Evolutionary conservation across 2,888 invertebrate species (phyloP).

Genomic region (Microdon myrmicae): DNA sequence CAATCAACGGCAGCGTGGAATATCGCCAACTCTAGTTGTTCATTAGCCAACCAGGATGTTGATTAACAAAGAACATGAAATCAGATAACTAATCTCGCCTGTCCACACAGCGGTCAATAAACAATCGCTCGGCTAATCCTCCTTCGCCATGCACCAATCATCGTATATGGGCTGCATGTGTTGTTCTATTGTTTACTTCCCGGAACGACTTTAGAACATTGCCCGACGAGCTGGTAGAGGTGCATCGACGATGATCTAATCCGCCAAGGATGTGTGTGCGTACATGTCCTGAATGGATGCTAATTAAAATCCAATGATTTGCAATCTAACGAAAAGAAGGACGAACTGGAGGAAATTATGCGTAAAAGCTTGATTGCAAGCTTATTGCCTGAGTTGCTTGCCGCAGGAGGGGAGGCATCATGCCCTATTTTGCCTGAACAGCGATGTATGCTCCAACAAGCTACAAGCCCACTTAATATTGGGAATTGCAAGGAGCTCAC

Average conservation of each 20-base stretch:
- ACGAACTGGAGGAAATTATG: constrained; percentile 43
- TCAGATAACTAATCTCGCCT: constrained; percentile 51
- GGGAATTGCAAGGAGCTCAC: too few species aligned
- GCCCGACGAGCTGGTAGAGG: constrained; percentile 31
- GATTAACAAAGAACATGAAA: constrained; percentile 48
- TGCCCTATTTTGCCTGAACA: background rate
- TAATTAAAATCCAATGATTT: constrained; percentile 52
- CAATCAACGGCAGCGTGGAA: constrained; percentile 3
- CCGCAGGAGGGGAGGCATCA: constrained; percentile 1
- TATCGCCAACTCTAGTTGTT: constrained; percentile 36
- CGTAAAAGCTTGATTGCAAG: constrained; percentile 35
- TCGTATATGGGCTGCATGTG: constrained; percentile 19
- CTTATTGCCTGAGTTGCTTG: constrained; percentile 7
- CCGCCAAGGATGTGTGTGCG: constrained; percentile 32
- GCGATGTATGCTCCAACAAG: background rate
- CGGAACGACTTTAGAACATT: constrained; percentile 24
- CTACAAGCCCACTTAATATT: too few species aligned
- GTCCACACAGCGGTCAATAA: constrained; percentile 48
- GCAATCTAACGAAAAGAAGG: constrained; percentile 29
- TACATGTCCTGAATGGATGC: constrained; percentile 46
- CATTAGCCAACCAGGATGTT: constrained; percentile 49
- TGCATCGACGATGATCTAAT: constrained; percentile 29
- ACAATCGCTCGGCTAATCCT: constrained; percentile 48
- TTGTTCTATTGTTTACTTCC: constrained; percentile 32
- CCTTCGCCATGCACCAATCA: constrained; percentile 31